A percentile compares a stretch with the other conserved stretches of the same genome.
Evolutionary conservation across 2,888 invertebrate genomes (phyloP).

Genomic region (Euplagia quadripunctaria): DNA sequence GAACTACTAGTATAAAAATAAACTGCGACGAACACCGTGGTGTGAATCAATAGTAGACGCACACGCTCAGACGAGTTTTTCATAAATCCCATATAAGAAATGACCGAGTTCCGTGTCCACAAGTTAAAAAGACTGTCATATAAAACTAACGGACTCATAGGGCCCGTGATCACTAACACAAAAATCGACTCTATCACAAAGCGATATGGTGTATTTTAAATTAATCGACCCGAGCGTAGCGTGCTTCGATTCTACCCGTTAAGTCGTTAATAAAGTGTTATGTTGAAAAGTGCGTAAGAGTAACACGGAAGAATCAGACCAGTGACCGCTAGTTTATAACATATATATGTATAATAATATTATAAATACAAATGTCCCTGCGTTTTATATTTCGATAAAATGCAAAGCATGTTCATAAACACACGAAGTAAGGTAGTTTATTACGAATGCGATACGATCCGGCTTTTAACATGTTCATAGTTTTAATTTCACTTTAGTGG

Average conservation of each 20-base stretch:
- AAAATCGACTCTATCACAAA: conserved; percentile 13
- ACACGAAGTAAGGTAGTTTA: background rate
- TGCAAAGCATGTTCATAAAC: background rate
- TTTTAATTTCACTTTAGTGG: background rate
- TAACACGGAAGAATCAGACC: conserved; percentile 21
- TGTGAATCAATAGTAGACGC: conserved; percentile 21
- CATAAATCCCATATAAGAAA: conserved; percentile 40
- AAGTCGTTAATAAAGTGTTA: conserved; percentile 36
- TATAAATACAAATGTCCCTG: background rate
- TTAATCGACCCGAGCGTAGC: conserved; percentile 1
- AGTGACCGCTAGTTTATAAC: conserved; percentile 30
- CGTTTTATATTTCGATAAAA: background rate
- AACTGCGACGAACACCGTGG: background rate
- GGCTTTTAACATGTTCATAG: background rate
- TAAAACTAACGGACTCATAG: conserved; percentile 36
- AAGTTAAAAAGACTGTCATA: conserved; percentile 32
- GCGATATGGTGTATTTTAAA: conserved; percentile 17
- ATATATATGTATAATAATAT: background rate
- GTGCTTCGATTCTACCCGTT: conserved; percentile 22
- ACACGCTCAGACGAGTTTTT: conserved; percentile 31
- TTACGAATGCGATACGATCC: conserved; percentile 1
- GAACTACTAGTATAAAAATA: background rate
- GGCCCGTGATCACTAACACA: conserved; percentile 2
- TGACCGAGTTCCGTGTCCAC: conserved; percentile 33
- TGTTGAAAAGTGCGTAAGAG: conserved; percentile 14